Evolutionary conservation across 2,888 invertebrate species (phyloP), one percentile per base, ranked within the genome.

Genomic region (Carterocephalus palaemon): DNA sequence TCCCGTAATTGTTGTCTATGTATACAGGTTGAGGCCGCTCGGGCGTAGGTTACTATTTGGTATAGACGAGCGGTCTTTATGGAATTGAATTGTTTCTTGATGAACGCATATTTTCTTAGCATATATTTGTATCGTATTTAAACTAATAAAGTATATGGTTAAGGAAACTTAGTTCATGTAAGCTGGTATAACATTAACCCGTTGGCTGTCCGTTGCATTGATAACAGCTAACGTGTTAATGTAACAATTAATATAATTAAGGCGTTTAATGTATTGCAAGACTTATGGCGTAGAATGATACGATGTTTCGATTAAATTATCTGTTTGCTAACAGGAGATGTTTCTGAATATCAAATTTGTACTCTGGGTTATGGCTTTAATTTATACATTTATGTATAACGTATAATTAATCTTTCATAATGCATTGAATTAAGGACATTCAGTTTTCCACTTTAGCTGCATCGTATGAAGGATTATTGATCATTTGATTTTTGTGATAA

Each of bases 101-200:
- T 53, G 64, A 65, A 66, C 62, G 64, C 70, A 76, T 83, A 82
- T 83, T 84, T 83, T 83, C 70, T 67, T 79, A 78, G 74, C 63
- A 64, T 75, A 70, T 81, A 76, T 72, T 56, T 43, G 36, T 43
- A 43, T 36, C 40, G 34, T 26, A 46, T 52, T 53, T 50, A 52
- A 42, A 39, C 51, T 59, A 67, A 70, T 75, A 75, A 72, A 76
- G 72, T 77, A 16, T 43, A 43, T 34, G 13, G 10, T 41, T 45
- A 32, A 32, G 32, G 32, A 46, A 34, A 32, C 38, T 29, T 37
- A 45, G 36, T 12, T 23, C 10, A 8, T 42, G 8, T 33, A 34
- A 41, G 28, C n/a, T n/a, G n/a, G n/a, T 42, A 13, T 43, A 43
- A 26, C 13, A 10, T 43, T 43, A 22, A 29, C 28, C 3, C 28